Conservation (phyloP, 2,888 invertebrate species). For the Pterostichus niger region DNA sequence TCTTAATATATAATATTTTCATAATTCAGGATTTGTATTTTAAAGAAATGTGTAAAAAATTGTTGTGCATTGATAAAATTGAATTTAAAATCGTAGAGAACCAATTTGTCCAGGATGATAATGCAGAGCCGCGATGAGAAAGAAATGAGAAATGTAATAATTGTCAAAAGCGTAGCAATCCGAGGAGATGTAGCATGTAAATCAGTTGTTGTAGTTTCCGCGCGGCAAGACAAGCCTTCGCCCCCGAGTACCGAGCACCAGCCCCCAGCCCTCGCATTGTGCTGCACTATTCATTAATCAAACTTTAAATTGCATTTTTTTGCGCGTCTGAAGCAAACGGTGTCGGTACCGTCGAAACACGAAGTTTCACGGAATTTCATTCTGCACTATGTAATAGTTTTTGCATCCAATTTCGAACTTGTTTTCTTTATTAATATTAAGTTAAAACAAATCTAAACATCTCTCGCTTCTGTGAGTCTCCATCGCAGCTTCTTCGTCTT, state of each 20-base stretch:
- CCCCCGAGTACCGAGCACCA: not conserved
- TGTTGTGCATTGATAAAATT: not conserved
- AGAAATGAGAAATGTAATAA: slow-evolving; percentile 41
- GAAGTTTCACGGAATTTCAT: slow-evolving; percentile 72
- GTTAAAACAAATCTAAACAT: slow-evolving; percentile 70
- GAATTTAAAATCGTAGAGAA: slow-evolving; percentile 4
- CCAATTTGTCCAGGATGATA: slow-evolving; percentile 34
- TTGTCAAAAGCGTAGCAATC: slow-evolving; percentile 35
- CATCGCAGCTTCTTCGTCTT: not conserved
- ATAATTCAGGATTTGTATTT: too few species aligned
- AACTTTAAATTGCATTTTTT: slow-evolving; percentile 73
- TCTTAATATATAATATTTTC: too few species aligned
- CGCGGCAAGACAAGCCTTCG: not conserved
- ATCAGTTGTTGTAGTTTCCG: slow-evolving; percentile 33
- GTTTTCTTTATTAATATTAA: slow-evolving; percentile 71
- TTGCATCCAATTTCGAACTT: slow-evolving; percentile 70
- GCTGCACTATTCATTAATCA: slow-evolving; percentile 72
- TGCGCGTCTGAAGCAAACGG: slow-evolving; percentile 65
- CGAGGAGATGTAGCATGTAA: slow-evolving; percentile 15
- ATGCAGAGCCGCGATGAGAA: slow-evolving; percentile 13
- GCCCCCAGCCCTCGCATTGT: slow-evolving; percentile 4
- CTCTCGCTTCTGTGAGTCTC: slow-evolving; percentile 54
- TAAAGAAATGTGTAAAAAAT: too few species aligned
- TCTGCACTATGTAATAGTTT: slow-evolving; percentile 69
- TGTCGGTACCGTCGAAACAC: slow-evolving; percentile 19